These are phyloP conservation scores for Antedon mediterranea DNA, from an alignment of 53 echinoderm and acorn worm genomes.

Conservation along the genomic window DNA sequence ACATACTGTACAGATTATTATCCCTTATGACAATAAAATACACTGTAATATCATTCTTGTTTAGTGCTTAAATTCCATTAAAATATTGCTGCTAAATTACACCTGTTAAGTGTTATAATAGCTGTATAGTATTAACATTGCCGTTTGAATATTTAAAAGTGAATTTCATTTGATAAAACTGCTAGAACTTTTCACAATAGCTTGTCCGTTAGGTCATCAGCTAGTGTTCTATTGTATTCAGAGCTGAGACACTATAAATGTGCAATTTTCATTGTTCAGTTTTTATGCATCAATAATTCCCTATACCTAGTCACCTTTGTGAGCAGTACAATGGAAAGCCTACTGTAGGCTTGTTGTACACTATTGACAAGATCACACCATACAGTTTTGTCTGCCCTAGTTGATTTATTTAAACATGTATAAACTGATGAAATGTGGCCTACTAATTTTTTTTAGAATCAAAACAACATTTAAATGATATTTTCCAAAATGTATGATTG, in stretches of 20 bases:
- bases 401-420: slow-evolving; percentile 23
- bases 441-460: too few relatives aligned
- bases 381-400: neutral
- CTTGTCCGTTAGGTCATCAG: neutral
- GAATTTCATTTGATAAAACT: neutral
- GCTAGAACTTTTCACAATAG: neutral
- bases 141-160: neutral
- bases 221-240: neutral
- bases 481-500: too few relatives aligned
- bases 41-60: too few relatives aligned
- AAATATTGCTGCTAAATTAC: too few relatives aligned
- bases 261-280: neutral
- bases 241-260: neutral
- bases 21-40: too few relatives aligned
- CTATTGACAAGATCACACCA: slow-evolving; percentile 27
- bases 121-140: neutral
- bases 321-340: neutral
- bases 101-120: too few relatives aligned
- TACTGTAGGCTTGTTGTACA: slow-evolving; percentile 18
- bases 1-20: too few relatives aligned
- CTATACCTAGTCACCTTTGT: neutral
- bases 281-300: neutral
- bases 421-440: too few relatives aligned
- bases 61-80: too few relatives aligned
- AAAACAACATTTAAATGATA: too few relatives aligned